A percentile compares a stretch with the other conserved stretches of the same genome.
Conservation (phyloP, 2,797 vertebrate genomes). For the Acipenser ruthenus region DNA sequence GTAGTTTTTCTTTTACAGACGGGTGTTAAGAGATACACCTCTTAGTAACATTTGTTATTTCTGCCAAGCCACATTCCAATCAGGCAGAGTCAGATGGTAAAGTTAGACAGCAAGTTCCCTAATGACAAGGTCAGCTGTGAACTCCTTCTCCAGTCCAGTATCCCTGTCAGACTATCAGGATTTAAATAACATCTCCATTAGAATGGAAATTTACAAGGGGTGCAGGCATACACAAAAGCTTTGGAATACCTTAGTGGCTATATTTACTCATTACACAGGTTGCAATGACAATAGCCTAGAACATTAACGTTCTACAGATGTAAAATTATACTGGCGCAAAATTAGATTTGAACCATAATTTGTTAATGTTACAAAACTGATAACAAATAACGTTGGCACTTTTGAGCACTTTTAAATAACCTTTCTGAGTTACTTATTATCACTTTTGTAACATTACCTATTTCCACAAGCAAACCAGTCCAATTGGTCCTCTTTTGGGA, state of each 20-base stretch:
- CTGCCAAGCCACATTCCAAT: conserved; percentile 42
- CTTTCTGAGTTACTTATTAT: no score
- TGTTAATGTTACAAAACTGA: no score
- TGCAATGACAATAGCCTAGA: background rate
- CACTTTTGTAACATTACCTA: no score
- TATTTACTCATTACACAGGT: background rate
- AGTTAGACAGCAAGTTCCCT: conserved; percentile 22
- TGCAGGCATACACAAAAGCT: background rate
- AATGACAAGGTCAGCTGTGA: background rate
- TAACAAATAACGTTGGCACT: no score
- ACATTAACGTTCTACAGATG: conserved; percentile 7
- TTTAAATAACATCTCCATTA: conserved; percentile 1
- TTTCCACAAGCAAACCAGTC: no score
- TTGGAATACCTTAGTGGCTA: no score
- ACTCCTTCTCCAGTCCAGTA: background rate
- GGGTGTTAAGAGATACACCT: background rate
- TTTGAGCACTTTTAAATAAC: no score
- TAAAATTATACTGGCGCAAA: background rate
- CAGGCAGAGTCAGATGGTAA: conserved; percentile 34
- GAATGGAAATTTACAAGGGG: background rate
- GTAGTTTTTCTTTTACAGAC: no score
- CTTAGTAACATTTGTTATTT: conserved; percentile 33
- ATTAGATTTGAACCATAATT: background rate
- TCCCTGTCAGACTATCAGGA: background rate
- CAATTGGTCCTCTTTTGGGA: no score